phyloP scores from a whole-genome alignment of 1,140 invertebrate species.

The Megalonaias nervosa region DNA sequence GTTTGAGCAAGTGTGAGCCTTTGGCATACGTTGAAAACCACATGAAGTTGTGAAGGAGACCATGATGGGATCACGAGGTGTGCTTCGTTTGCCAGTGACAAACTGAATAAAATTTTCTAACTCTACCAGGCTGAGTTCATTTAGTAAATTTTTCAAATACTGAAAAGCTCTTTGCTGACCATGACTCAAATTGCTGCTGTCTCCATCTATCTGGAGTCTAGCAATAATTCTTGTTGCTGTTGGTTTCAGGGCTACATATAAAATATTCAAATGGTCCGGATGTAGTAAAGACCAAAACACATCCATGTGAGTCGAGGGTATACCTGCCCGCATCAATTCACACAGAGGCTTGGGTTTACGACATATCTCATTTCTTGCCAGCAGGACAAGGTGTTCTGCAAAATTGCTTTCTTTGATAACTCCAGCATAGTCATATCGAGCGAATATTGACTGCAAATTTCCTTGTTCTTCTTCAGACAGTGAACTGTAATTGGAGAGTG shows the following conservation, averaged over 20 bases:
- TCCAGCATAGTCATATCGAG: constrained; percentile 10
- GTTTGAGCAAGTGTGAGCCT: constrained; percentile 21
- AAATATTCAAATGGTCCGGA: background rate
- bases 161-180: background rate
- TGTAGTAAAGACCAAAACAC: constrained; percentile 12
- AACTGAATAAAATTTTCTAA: constrained; percentile 16
- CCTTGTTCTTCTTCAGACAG: constrained; percentile 5
- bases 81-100: constrained; percentile 14
- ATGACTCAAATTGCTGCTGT: background rate
- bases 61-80: constrained; percentile 4
- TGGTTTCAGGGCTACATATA: constrained; percentile 18
- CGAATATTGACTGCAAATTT: constrained; percentile 10
- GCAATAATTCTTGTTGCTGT: constrained; percentile 13
- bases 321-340: constrained; percentile 17
- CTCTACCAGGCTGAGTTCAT: constrained; percentile 1
- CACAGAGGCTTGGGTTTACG: constrained; percentile 9
- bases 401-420: constrained; percentile 5
- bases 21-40: constrained; percentile 3
- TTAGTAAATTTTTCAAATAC: constrained; percentile 10
- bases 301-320: constrained; percentile 7
- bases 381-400: constrained; percentile 2
- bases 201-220: background rate
- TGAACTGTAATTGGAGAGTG: background rate
- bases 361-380: constrained; percentile 14
- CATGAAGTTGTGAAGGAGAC: constrained; percentile 9